A percentile compares a stretch with the other conserved stretches of the same genome.
These are phyloP conservation scores for Ochropleura leucogaster DNA, from an alignment of 2,888 invertebrate species.

Conservation along the genomic window DNA sequence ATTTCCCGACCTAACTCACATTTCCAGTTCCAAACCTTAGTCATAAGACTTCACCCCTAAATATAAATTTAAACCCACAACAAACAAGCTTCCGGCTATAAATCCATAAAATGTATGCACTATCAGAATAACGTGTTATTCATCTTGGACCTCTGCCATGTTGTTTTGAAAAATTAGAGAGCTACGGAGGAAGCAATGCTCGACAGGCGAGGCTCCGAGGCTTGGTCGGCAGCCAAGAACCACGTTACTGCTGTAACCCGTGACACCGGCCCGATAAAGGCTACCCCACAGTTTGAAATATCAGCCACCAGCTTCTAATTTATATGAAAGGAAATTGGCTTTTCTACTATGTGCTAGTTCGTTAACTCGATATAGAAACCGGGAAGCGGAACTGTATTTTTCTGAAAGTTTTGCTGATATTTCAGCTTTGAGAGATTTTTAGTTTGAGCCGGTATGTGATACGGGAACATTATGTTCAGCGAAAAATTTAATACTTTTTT, in stretches of 20 bases:
- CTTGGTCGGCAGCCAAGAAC: slow-evolving; percentile 83
- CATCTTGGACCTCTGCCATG: slow-evolving; percentile 83
- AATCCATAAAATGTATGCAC: slow-evolving; percentile 75
- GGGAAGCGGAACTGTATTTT: slow-evolving; percentile 48
- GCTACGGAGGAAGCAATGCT: slow-evolving; percentile 64
- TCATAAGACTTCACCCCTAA: slow-evolving; percentile 4
- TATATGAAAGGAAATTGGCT: slow-evolving; percentile 68
- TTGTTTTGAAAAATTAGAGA: slow-evolving; percentile 87
- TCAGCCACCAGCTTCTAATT: slow-evolving; percentile 64
- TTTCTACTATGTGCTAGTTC: slow-evolving; percentile 56
- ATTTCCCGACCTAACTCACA: background rate
- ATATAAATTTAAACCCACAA: slow-evolving; percentile 47
- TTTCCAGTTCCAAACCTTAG: background rate
- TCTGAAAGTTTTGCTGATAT: slow-evolving; percentile 38
- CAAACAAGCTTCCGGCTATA: slow-evolving; percentile 66
- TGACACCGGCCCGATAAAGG: slow-evolving; percentile 72
- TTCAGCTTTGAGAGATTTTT: slow-evolving; percentile 22
- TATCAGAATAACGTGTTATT: slow-evolving; percentile 79
- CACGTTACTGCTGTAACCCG: slow-evolving; percentile 67
- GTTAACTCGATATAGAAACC: slow-evolving; percentile 55
- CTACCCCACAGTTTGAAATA: slow-evolving; percentile 66
- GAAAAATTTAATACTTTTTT: background rate
- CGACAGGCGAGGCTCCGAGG: slow-evolving; percentile 69
- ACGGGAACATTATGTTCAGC: background rate
- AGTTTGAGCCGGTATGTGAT: slow-evolving; percentile 1